A percentile compares a stretch with the other conserved stretches of the same genome.
phyloP scores from a whole-genome alignment of 2,113 vertebrate genomes.

The Lutjanus erythropterus region DNA sequence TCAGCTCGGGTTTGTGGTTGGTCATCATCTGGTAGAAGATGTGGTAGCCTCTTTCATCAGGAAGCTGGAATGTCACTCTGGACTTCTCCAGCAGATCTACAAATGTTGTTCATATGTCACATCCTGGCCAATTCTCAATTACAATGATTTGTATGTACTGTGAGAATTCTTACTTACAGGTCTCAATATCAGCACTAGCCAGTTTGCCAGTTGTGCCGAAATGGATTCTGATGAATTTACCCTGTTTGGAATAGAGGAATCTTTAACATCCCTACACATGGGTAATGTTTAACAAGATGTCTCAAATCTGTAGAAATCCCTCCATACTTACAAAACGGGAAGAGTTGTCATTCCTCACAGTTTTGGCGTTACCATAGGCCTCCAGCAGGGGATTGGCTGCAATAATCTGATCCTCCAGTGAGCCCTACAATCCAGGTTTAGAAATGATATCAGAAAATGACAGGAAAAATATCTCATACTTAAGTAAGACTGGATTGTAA shows the following conservation, averaged over 20 bases:
- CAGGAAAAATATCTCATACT: not conserved
- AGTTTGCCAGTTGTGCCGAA: conserved; percentile 74
- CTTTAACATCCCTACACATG: not conserved
- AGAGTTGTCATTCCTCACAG: conserved; percentile 79
- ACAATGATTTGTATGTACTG: rapidly evolving
- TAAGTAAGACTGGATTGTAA: not conserved
- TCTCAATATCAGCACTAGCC: conserved; percentile 79
- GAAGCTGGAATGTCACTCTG: conserved; percentile 76
- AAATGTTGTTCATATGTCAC: conserved; percentile 30
- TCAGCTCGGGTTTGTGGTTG: conserved; percentile 72
- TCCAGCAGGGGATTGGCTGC: conserved; percentile 78
- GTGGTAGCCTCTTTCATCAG: conserved; percentile 78
- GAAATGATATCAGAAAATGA: not conserved
- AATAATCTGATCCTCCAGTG: conserved; percentile 77
- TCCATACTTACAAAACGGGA: conserved; percentile 75
- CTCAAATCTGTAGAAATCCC: not conserved
- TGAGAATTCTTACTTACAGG: conserved; percentile 62
- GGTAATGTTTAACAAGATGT: not conserved
- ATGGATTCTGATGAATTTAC: conserved; percentile 81
- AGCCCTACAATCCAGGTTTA: conserved; percentile 55
- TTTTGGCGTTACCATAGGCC: conserved; percentile 78
- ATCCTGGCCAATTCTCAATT: not conserved
- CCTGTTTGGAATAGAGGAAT: conserved; percentile 52
- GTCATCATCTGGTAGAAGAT: conserved; percentile 82
- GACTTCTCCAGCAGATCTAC: conserved; percentile 80